phyloP scores from a whole-genome alignment of 2,113 vertebrate genomes.

The Piprites chloris region DNA sequence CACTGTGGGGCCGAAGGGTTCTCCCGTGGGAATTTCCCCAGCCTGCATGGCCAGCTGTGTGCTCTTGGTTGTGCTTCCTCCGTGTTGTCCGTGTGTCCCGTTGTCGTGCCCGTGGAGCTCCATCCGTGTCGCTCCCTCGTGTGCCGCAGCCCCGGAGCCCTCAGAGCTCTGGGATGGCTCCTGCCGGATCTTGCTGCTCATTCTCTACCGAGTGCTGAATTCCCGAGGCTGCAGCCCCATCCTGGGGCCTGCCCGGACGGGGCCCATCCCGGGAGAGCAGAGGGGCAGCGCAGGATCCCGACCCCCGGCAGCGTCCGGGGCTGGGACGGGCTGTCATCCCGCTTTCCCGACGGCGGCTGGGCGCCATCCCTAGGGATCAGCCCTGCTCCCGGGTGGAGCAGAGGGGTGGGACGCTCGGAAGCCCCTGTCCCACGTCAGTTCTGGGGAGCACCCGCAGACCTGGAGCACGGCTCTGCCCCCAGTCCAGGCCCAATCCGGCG shows the following conservation, averaged over 20 bases:
- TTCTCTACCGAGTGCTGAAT: not conserved
- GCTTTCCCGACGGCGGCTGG: not conserved
- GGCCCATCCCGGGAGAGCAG: not conserved
- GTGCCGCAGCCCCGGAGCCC: not conserved
- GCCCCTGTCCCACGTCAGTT: not conserved
- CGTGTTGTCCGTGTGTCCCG: not conserved
- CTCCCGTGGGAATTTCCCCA: conserved; percentile 20
- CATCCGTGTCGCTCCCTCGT: not conserved
- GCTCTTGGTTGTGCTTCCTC: not conserved
- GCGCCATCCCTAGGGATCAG: not conserved
- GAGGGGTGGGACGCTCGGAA: not conserved
- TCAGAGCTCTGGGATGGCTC: not conserved
- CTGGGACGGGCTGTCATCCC: not conserved
- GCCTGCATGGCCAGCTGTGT: conserved; percentile 7
- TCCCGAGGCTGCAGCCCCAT: not conserved
- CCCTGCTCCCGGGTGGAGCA: not conserved
- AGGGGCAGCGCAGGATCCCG: not conserved
- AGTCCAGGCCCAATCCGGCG: not conserved
- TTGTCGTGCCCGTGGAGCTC: not conserved
- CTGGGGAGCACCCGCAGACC: not conserved
- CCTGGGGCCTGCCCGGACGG: not conserved
- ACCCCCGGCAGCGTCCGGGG: not conserved
- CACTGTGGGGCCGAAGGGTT: not conserved
- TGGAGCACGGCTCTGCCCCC: not conserved
- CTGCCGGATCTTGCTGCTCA: not conserved